Percentiles rank a stretch among this genome's conserved stretches.
Evolutionary conservation across 2,113 vertebrate species (phyloP).

Genomic region (Nibea albiflora): DNA sequence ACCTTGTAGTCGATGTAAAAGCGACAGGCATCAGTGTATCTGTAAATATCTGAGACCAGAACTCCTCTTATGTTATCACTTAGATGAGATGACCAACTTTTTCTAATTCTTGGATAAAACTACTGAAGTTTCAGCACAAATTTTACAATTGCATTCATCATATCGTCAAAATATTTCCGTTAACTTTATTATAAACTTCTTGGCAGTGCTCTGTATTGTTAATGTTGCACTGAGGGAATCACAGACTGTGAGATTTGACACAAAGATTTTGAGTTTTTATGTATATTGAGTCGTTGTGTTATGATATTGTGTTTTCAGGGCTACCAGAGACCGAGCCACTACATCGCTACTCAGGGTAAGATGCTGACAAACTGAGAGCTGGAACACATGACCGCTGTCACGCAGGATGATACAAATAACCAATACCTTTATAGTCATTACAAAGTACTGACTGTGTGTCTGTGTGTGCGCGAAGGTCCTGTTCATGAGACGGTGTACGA

Average conservation of each 20-base stretch:
- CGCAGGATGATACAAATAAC: neutral
- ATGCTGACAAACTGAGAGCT: neutral
- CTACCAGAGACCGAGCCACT: slow-evolving; percentile 98
- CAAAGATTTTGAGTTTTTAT: slow-evolving; percentile 7
- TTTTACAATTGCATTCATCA: neutral
- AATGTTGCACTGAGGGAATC: neutral
- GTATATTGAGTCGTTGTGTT: slow-evolving; percentile 16
- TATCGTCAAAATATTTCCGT: neutral
- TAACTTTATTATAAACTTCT: neutral
- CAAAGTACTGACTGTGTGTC: neutral
- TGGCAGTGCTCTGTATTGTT: neutral
- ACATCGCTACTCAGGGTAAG: slow-evolving; percentile 99
- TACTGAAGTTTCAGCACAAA: neutral
- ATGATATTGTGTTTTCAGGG: slow-evolving; percentile 87
- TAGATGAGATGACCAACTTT: neutral
- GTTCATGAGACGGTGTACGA: slow-evolving; percentile 99
- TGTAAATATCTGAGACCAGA: neutral
- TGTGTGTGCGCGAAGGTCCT: slow-evolving; percentile 84
- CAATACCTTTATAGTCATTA: no score
- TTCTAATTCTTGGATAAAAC: neutral
- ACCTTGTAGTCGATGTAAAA: slow-evolving; percentile 8
- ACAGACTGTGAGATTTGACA: neutral
- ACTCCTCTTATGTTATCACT: neutral
- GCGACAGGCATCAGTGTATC: neutral
- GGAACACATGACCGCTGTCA: no score